phyloP scores from a whole-genome alignment of 2,888 invertebrate genomes.

The Drosophila ezoana region DNA sequence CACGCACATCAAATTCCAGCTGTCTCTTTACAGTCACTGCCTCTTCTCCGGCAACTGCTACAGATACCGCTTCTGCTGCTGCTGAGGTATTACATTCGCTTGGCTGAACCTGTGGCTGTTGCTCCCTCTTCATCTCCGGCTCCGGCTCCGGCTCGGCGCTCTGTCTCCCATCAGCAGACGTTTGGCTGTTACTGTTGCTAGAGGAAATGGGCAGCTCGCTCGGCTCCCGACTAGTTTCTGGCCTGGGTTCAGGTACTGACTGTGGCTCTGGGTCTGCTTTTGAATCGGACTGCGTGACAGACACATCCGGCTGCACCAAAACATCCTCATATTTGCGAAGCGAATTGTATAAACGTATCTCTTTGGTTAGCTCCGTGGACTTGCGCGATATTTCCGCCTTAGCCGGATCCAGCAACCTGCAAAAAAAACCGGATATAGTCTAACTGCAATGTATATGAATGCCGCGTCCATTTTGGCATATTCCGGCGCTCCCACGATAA shows the following conservation, averaged over 20 bases:
- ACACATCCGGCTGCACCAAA: constrained; percentile 6
- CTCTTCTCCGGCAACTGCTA: not conserved
- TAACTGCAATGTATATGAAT: constrained; percentile 10
- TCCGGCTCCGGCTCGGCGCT: constrained; percentile 1
- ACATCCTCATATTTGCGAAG: constrained; percentile 66
- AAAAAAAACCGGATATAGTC: constrained; percentile 46
- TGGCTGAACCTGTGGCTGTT: constrained; percentile 5
- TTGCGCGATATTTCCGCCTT: constrained; percentile 75
- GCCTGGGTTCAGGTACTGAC: not conserved
- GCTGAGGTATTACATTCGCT: constrained; percentile 9
- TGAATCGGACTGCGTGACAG: not conserved
- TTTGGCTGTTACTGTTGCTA: constrained; percentile 1
- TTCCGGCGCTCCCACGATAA: constrained; percentile 54
- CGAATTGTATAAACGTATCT: constrained; percentile 83
- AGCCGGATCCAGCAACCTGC: constrained; percentile 78
- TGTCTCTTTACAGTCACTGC: constrained; percentile 2
- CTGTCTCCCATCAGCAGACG: not conserved
- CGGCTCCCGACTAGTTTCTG: not conserved
- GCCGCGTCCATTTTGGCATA: constrained; percentile 35
- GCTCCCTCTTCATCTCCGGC: constrained; percentile 1
- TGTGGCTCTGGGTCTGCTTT: not conserved
- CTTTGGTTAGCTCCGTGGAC: constrained; percentile 74
- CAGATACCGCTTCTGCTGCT: not conserved
- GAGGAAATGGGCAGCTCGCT: not conserved
- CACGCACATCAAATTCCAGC: constrained; percentile 73